phyloP scores from a whole-genome alignment of 2,797 vertebrate genomes.

The Myotis daubentonii region DNA sequence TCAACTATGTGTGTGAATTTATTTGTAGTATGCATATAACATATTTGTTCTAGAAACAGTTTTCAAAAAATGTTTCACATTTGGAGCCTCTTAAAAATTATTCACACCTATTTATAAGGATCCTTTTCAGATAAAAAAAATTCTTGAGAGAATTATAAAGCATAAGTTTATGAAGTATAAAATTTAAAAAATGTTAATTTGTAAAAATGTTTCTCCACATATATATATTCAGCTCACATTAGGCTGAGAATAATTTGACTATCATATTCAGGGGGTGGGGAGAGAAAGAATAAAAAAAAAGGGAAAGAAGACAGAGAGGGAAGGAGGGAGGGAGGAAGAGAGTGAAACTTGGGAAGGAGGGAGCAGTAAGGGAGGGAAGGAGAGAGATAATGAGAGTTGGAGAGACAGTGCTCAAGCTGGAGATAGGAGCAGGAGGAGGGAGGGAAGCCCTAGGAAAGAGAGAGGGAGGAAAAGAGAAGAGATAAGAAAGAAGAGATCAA shows the following conservation, averaged over 20 bases:
- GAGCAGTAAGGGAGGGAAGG: not conserved
- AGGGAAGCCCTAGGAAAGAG: not conserved
- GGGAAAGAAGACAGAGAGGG: rapidly evolving
- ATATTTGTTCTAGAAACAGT: not conserved
- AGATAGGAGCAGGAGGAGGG: not conserved
- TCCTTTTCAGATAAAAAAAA: not conserved
- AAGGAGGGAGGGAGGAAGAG: rapidly evolving
- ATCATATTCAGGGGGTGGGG: not conserved
- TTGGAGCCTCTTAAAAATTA: not conserved
- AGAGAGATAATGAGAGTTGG: not conserved
- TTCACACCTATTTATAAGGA: not conserved
- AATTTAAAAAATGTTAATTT: not conserved
- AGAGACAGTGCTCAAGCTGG: not conserved
- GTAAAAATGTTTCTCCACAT: not conserved
- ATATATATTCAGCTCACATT: not conserved
- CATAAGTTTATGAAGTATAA: not conserved
- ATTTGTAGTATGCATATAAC: not conserved
- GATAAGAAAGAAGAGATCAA: not conserved
- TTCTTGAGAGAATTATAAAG: not conserved
- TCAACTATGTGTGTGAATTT: not conserved
- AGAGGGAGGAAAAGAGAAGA: not conserved
- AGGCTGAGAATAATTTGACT: not conserved
- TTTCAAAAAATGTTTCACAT: not conserved
- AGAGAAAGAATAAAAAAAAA: not conserved
- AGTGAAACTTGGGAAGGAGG: not conserved